Conservation (phyloP, 2,113 vertebrate species). For the Grammomys surdaster region DNA sequence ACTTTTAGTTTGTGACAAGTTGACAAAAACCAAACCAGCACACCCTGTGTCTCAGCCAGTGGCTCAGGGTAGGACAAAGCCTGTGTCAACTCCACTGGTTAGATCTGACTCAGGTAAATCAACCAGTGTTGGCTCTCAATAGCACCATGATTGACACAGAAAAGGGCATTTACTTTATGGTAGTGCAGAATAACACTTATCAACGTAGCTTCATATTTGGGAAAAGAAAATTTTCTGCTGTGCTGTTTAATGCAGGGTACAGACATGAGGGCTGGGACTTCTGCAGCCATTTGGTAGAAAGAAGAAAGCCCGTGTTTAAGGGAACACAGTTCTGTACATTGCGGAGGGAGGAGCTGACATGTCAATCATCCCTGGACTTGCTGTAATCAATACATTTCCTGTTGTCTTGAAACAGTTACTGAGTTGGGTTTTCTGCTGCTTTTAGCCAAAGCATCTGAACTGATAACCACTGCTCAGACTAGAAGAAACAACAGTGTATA, state of each 20-base stretch:
- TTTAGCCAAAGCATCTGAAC: conserved; percentile 10
- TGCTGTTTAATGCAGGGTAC: not conserved
- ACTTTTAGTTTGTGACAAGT: not conserved
- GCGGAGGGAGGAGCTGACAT: not conserved
- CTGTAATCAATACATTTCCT: not conserved
- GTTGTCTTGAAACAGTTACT: not conserved
- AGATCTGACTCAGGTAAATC: not conserved
- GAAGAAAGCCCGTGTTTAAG: not conserved
- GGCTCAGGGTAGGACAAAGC: not conserved
- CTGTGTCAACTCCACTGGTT: not conserved
- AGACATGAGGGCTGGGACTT: not conserved
- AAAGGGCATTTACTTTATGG: not conserved
- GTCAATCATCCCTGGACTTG: not conserved
- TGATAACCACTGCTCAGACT: not conserved
- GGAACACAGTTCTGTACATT: not conserved
- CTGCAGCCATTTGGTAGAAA: not conserved
- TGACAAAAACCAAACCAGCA: not conserved
- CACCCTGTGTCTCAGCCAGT: not conserved
- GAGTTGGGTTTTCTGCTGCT: not conserved
- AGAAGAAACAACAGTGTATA: not conserved
- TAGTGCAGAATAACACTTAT: not conserved
- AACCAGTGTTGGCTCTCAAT: not conserved
- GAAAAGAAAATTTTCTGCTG: conserved; percentile 25
- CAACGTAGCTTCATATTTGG: not conserved
- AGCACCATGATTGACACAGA: not conserved